Base-by-base conservation (phyloP, 2,113 vertebrate genomes). In the Amphilophus citrinellus region DNA sequence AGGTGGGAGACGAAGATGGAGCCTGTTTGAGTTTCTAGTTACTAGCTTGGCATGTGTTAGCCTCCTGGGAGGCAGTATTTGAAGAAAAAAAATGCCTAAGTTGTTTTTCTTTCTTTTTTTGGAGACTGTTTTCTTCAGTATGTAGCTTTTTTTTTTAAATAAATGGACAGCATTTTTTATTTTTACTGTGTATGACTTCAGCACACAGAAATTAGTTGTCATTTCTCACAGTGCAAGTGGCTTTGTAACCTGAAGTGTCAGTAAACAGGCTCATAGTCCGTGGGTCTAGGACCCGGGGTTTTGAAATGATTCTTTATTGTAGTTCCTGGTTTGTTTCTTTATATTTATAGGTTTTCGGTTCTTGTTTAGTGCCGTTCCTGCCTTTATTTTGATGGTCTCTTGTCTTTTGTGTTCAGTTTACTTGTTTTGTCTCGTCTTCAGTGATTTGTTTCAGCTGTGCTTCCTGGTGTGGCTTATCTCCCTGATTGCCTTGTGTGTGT, bases 11-110 rank as follows among this genome's bases (percentile, higher is more conserved):
- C 35, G 71, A 62, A 76, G 71, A 89, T 20, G 3, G 57, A 73
- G 78, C 18, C 42, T 75, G 63, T 79, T 32, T 61, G 79, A 84
- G 65, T 89, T 88, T 87, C 35, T 78, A 82, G 77, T 82, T 80
- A 60, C 79, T 80, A 84, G 73, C 85, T 71, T 88, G 83, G 63
- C 77, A 65, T 73, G 84, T 56, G 61, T 61, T 50, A 37, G 37
- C 13, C 82, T 86, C 89, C 85, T 73, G 59, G 71, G 85, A 86
- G 61, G 75, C 58, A 65, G 83, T n/a, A 76, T 80, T 53, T 39
- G 76, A 65, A 59, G 60, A 68, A 89, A 92, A 88, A 18, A 81
- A 80, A 84, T 61, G 27, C 17, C n/a, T 63, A 44, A 50, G 44
- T 85, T 79, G n/a, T 65, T 59, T 62, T 82, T 47, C 4, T 44